These are phyloP conservation scores for Synergus laeviventris DNA, from an alignment of 2,888 invertebrate genomes.

Conservation along the genomic window DNA sequence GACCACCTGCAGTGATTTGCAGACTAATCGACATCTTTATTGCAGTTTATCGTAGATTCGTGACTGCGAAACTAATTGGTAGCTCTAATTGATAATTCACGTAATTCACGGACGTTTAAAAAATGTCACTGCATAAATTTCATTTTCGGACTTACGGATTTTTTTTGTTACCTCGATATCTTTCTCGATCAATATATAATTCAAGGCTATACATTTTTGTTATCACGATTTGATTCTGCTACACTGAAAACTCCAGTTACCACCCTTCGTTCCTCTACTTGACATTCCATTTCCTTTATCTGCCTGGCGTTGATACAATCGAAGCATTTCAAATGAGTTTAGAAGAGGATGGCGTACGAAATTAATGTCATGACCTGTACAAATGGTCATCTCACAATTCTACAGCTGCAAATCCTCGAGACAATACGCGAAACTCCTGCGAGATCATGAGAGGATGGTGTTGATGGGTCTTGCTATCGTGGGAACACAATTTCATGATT, in stretches of 20 bases:
- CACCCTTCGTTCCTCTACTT: background rate
- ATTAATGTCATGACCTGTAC: background rate
- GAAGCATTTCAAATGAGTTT: background rate
- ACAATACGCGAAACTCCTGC: conserved; percentile 6
- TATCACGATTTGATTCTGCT: too few species aligned
- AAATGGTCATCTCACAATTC: background rate
- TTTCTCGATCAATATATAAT: too few species aligned
- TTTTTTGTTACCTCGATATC: too few species aligned
- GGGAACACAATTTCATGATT: conserved; percentile 10
- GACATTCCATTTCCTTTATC: background rate
- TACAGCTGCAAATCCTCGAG: background rate
- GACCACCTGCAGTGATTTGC: conserved; percentile 6
- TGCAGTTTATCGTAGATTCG: conserved; percentile 24
- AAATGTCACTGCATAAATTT: background rate
- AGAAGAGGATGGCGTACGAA: background rate
- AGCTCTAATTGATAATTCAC: conserved; percentile 10
- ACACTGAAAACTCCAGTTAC: background rate
- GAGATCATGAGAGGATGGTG: conserved; percentile 5
- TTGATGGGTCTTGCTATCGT: conserved; percentile 1
- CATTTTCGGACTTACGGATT: too few species aligned
- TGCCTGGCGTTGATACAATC: background rate
- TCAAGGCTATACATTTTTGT: too few species aligned
- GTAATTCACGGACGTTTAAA: conserved; percentile 5
- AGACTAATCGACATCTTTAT: conserved; percentile 31
- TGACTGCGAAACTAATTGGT: conserved; percentile 14